phyloP scores from a whole-genome alignment of 2,797 vertebrate genomes.

The Petrocephalus schoutedeni region DNA sequence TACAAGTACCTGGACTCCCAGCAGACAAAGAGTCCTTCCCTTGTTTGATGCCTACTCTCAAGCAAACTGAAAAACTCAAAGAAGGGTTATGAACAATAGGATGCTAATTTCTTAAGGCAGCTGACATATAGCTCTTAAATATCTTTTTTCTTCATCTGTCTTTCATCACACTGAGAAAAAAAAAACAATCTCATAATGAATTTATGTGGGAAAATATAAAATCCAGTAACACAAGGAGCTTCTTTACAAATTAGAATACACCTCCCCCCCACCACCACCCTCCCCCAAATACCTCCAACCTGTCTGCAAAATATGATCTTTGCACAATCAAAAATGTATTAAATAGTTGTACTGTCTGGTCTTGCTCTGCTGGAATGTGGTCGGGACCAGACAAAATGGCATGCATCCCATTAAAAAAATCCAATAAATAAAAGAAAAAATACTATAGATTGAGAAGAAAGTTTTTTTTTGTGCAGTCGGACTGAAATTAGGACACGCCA shows the following conservation, averaged over 20 bases:
- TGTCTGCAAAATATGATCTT: slow-evolving; percentile 40
- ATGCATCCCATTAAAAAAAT: slow-evolving; percentile 26
- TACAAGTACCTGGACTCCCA: background rate
- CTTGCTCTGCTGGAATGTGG: slow-evolving; percentile 56
- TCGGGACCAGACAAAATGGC: slow-evolving; percentile 44
- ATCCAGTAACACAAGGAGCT: slow-evolving; percentile 12
- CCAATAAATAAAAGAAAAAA: slow-evolving; percentile 12
- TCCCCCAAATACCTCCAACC: slow-evolving; percentile 21
- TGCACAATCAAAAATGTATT: slow-evolving; percentile 44
- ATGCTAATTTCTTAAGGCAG: background rate
- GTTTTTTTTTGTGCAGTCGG: background rate
- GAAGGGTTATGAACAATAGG: background rate
- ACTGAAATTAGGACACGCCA: background rate
- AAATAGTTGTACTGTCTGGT: slow-evolving; percentile 54
- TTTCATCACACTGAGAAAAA: background rate
- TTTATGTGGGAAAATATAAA: background rate
- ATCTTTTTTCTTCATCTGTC: background rate
- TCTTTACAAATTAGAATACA: slow-evolving; percentile 9
- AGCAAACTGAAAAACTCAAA: background rate
- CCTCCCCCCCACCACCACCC: background rate
- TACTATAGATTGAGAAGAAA: background rate
- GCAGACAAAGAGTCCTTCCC: background rate
- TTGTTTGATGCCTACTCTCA: background rate
- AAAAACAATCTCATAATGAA: background rate
- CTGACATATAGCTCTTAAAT: background rate